Percentiles rank a stretch among this genome's conserved stretches.
phyloP scores from a whole-genome alignment of 1,140 invertebrate species.

The Platorchestia sp. region DNA sequence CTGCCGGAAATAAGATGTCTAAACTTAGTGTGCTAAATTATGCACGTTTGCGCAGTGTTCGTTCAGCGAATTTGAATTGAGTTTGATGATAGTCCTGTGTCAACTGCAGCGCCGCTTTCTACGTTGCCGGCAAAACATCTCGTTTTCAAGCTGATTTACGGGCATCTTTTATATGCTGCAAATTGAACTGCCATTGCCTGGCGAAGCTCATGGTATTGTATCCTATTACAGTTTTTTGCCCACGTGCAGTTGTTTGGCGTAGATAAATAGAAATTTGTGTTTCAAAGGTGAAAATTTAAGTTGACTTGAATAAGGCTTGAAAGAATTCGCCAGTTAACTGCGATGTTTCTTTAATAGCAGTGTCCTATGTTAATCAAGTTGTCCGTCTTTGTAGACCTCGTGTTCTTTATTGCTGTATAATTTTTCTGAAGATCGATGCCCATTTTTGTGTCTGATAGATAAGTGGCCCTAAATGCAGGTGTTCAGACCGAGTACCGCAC shows the following conservation, averaged over 20 bases:
- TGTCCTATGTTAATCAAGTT: not conserved
- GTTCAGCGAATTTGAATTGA: not conserved
- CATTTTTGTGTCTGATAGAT: not conserved
- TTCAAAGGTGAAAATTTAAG: not conserved
- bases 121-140: not conserved
- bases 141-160: not conserved
- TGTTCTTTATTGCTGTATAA: not conserved
- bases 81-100: not conserved
- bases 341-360: not conserved
- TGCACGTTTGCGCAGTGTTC: not conserved
- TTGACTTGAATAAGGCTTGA: not conserved
- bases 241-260: not conserved
- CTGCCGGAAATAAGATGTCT: not conserved
- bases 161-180: not conserved
- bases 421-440: not conserved
- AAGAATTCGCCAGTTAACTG: not conserved
- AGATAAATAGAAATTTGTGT: not conserved
- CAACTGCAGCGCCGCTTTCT: not conserved
- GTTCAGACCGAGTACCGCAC: not conserved
- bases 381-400: not conserved
- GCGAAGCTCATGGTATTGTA: not conserved
- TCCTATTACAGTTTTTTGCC: not conserved
- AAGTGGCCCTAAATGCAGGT: not conserved
- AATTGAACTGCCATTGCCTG: not conserved
- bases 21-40: not conserved